Percentiles rank a stretch among this genome's conserved stretches.
phyloP scores from a whole-genome alignment of 1,140 invertebrate species.

The Pantala flavescens region DNA sequence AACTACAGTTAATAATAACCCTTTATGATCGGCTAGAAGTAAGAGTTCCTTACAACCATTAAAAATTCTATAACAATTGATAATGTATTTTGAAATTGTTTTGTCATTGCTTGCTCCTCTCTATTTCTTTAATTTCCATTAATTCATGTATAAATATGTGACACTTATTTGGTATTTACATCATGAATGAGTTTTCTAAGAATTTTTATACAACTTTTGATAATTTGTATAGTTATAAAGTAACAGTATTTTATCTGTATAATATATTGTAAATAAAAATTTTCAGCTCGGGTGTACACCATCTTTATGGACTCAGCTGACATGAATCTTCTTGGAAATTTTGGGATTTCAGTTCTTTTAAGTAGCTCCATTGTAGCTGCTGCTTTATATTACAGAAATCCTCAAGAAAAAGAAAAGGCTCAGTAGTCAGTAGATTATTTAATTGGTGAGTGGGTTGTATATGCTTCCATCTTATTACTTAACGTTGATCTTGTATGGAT shows the following conservation, averaged over 20 bases:
- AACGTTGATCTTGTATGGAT: too few species aligned
- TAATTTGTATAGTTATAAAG: background rate
- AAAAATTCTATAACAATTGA: too few species aligned
- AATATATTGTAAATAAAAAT: slow-evolving; percentile 9
- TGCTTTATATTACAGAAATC: slow-evolving; percentile 43
- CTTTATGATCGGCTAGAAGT: too few species aligned
- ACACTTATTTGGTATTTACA: too few species aligned
- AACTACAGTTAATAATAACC: too few species aligned
- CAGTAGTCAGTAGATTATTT: background rate
- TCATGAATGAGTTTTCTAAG: too few species aligned
- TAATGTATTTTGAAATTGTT: too few species aligned
- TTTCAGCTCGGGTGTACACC: slow-evolving; percentile 53
- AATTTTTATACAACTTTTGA: too few species aligned
- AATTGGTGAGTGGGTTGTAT: background rate
- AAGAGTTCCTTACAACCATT: too few species aligned
- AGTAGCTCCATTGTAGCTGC: slow-evolving; percentile 45
- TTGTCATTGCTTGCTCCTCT: too few species aligned
- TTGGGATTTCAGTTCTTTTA: slow-evolving; percentile 47
- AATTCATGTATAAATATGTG: too few species aligned
- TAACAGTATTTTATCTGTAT: background rate
- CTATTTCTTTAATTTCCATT: background rate
- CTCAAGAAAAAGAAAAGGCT: slow-evolving; percentile 28
- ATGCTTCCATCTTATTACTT: too few species aligned
- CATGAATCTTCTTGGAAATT: slow-evolving; percentile 48
- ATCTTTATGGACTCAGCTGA: slow-evolving; percentile 55